Base-by-base conservation (phyloP, 2,888 invertebrate genomes). In the Nymphalis c-album region DNA sequence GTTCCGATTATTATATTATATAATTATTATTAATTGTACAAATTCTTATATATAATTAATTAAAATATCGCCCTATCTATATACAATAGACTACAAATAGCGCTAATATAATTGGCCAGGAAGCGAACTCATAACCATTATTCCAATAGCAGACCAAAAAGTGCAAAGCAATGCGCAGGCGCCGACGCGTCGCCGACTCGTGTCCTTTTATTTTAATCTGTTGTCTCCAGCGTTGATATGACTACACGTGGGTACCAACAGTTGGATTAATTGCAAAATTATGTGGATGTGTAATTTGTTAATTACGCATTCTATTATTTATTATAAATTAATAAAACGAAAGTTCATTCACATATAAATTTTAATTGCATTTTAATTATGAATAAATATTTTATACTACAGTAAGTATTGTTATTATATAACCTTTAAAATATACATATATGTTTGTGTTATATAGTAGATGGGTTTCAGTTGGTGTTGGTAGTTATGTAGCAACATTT, bases 141-240 rank as follows among this genome's bases (percentile, higher is more conserved):
- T 64, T 61, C 58, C 68, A 60, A 68, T 64, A 60, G 31, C 51
- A 17, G 63, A 63, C 60, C 63, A 68, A 68, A 68, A 68, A 68
- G 75, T 60, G 68, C 74, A 77, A 73, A 62, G 65, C 72, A 74
- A 75, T 78, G 84, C 82, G 78, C 81, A 74, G 78, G 83, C 84
- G 84, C 81, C 82, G 78, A 74, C 70, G 58, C 61, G 69, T 62
- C 74, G 77, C 68, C 59, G 51, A 47, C 35, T 46, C 65, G 47
- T 51, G 60, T 64, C 62, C 64, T 70, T 70, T 72, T 72, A 68
- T 69, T 71, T 67, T 55, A 31, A 35, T 63, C 57, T 61, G 50
- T 60, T 60, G 48, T 60, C 48, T 47, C 60, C 60, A 60, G 60
- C 47, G 63, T 22, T 35, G 26, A 18, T 26, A n/a, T 48, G 50